Base-by-base conservation (phyloP, 2,888 invertebrate genomes). In the Galeruca laticollis region DNA sequence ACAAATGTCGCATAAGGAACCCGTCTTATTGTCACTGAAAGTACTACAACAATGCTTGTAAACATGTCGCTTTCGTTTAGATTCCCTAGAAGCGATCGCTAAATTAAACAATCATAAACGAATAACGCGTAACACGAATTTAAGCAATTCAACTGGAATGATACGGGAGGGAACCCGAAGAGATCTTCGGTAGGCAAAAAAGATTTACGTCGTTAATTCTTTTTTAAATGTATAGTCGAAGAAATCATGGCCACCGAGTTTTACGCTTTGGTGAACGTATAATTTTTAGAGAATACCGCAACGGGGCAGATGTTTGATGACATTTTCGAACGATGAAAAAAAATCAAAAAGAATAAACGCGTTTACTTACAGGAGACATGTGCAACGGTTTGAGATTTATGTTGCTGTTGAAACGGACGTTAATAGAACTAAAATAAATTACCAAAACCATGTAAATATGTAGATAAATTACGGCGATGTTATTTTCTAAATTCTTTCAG, bases 101-200 rank as follows among this genome's bases (percentile, higher is more conserved):
- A 82, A 82, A 82, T 82, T 82, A 80, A 82, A 82, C 82, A 81
- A 79, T 80, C 77, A 81, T 80, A 81, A 81, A 81, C 26, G 74
- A 76, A 75, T 70, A 72, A 75, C 76, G 69, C 74, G 73, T 79
- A 79, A 79, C 77, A 76, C 74, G 76, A 76, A 63, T 68, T 73
- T 71, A 68, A 68, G 21, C 40, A 77, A 75, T 72, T 75, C 80
- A 70, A 62, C 72, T 76, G 76, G 78, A 77, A 71, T 76, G 77
- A 79, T 79, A 77, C 35, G 56, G 35, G 56, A 47, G 15, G 15
- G 56, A 35, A 52, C 52, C 31, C 11, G 11, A 1, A 21, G 13
- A 13, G 56, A 15, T 33, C 15, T 66, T 54, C 70, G 61, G 65
- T 62, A 71, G 67, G 61, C 35, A 64, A 60, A 68, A 61, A 67